phyloP scores from a whole-genome alignment of 37 sponge, comb jelly and placozoan species.

The Spongilla lacustris region DNA sequence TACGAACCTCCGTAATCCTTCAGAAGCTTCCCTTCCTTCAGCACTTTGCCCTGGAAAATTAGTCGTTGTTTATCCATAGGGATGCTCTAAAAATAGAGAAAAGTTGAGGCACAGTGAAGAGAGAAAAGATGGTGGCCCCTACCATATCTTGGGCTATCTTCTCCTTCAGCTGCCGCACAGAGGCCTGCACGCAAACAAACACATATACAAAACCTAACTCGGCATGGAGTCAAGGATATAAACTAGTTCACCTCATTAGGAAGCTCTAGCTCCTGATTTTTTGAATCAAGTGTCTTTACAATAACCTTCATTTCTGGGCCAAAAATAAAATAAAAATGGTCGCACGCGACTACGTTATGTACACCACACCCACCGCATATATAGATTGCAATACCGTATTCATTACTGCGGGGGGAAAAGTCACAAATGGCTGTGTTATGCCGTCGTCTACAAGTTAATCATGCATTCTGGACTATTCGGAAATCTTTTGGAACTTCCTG shows the following conservation, averaged over 20 bases:
- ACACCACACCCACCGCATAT: neutral
- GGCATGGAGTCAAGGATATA: neutral
- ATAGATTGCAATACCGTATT: too few relatives aligned
- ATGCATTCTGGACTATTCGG: neutral
- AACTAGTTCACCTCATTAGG: constrained; percentile 21
- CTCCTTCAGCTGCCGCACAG: constrained; percentile 39
- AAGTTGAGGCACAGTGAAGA: neutral
- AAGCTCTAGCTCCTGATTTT: constrained; percentile 33
- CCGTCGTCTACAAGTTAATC: neutral
- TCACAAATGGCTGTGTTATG: neutral
- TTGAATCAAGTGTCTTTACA: constrained; percentile 57
- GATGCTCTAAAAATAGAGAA: constrained; percentile 28
- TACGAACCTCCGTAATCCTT: neutral
- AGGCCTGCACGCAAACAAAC: constrained; percentile 9
- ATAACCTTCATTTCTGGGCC: constrained; percentile 64
- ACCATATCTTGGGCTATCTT: constrained; percentile 49
- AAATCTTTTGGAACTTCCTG: neutral
- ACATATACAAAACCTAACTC: neutral
- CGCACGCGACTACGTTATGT: neutral
- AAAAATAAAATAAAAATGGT: neutral
- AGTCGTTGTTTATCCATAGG: constrained; percentile 41
- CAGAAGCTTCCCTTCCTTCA: constrained; percentile 31
- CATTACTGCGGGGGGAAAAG: too few relatives aligned
- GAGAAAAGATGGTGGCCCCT: neutral
- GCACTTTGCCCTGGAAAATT: constrained; percentile 56